Base-by-base conservation (phyloP, 2,888 invertebrate genomes). In the Lithodes maja region DNA sequence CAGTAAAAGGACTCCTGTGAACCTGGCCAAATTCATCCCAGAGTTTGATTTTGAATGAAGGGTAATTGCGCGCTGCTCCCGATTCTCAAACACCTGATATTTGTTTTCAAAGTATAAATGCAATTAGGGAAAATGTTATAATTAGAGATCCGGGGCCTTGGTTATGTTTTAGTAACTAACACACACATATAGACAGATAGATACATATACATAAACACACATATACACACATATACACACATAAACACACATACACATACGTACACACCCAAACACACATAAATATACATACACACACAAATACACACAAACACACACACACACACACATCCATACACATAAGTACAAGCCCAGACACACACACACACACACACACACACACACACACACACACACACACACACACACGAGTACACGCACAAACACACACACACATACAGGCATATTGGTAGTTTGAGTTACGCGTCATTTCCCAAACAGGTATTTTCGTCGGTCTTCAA, bases 111-210 rank as follows among this genome's bases (percentile, higher is more conserved):
- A 77, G 77, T 50, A 52, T 50, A 69, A 69, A 69, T 69, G 82
- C 82, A 82, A 82, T 82, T 82, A 82, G 68, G 82, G 74, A 75
- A 33, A 84, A 84, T 55, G 61, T 84, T 75, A 74, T 33, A 33
- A 33, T 84, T 84, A 69, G 77, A 69, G 77, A 84, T 74, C 75
- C 55, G 15, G 52, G 3, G 33, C 55, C 54, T n/a, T 71, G 71
- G 17, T 5, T 5, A 12, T 71, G 5, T n/a, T 17, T n/a, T 3
- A n/a, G 17, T 5, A 71, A 71, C 71, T n/a, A 12, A n/a, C 71
- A 71, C 71, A 71, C 71, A 7, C 9, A 71, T n/a, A 71, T 50
- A 49, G 9, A 78, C 53, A 78, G 9, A 78, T 2, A 1, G 55
- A 55, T 5, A 55, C 5, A 61, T 12, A 7, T 5, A 61, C 61